phyloP scores from a whole-genome alignment of 1,140 invertebrate genomes.

The Drosophila ercepeae region DNA sequence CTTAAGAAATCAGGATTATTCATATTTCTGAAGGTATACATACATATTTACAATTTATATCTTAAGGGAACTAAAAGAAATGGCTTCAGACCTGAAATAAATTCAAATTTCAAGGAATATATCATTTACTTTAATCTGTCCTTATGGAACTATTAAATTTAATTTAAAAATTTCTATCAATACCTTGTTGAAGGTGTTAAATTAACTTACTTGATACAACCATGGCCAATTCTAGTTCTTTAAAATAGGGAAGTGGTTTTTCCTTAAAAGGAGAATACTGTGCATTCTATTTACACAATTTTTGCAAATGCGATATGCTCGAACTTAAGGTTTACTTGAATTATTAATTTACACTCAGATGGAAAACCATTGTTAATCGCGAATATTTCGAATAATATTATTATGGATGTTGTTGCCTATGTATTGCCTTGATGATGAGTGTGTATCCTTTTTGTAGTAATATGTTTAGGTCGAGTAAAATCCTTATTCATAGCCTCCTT shows the following conservation, averaged over 20 bases:
- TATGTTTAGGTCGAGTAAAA: constrained; percentile 39
- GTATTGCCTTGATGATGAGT: constrained; percentile 18
- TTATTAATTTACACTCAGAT: constrained; percentile 28
- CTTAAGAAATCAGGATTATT: constrained; percentile 31
- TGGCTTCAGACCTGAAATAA: neutral
- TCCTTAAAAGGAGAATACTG: constrained; percentile 12
- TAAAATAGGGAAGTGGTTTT: constrained; percentile 3
- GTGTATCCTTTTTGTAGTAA: constrained; percentile 2
- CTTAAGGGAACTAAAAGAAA: constrained; percentile 27
- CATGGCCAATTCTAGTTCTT: constrained; percentile 24
- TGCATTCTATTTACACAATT: constrained; percentile 57
- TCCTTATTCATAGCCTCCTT: constrained; percentile 22
- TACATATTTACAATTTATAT: constrained; percentile 58
- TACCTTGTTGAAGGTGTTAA: neutral
- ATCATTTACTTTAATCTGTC: neutral
- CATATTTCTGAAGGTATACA: constrained; percentile 22
- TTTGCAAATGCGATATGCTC: constrained; percentile 36
- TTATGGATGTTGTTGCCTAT: neutral
- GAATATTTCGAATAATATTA: neutral
- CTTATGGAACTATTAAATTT: neutral
- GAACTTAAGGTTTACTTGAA: constrained; percentile 20
- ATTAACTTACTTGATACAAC: constrained; percentile 41
- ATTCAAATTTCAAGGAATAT: neutral
- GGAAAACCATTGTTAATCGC: constrained; percentile 13
- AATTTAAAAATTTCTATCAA: neutral